Base-by-base conservation (phyloP, 1,140 invertebrate species). In the Lordiphosa clarofinis region DNA sequence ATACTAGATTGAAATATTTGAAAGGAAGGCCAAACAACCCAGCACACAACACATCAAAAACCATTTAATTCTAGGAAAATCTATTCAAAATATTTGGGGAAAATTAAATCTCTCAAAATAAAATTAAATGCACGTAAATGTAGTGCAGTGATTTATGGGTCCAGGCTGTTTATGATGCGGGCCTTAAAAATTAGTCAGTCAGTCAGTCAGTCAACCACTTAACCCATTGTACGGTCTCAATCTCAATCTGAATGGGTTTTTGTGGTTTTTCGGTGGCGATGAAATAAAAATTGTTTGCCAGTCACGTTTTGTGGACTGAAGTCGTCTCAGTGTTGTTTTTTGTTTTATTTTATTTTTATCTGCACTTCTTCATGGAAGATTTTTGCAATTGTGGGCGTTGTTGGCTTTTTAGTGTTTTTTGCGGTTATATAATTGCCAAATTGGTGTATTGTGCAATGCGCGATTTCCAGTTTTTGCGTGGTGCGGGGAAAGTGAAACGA, bases 211-310 rank as follows among this genome's bases (percentile, higher is more conserved):
- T 10, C 37, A 46, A 40, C 39, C 59, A 66, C 36, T 52, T 38
- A 66, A 66, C 53, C 55, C 46, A 35, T 50, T 52, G 36, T 40
- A 48, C 60, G 28, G 42, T 71, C 64, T 73, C 75, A 68, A 54
- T 73, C 48, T 56, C 68, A 56, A 73, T 67, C 63, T 68, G 55
- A 53, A 52, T 73, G 62, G 63, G 58, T 62, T 59, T 67, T 56
- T 76, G 73, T 58, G 63, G 67, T 61, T 67, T 67, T 50, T 64
- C 42, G 46, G 54, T 46, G 64, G 64, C 64, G 64, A 67, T 78
- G 53, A 79, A 73, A 73, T 60, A 43, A 54, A 79, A 78, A 79
- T 68, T 78, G 74, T 79, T 69, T 73, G 74, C 74, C 64, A 79
- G 74, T 78, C 74, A 78, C 74, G 74, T 78, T 73, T 78, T 65